Evolutionary conservation across 2,797 vertebrate species (phyloP).

Genomic region (Taeniopygia guttata): DNA sequence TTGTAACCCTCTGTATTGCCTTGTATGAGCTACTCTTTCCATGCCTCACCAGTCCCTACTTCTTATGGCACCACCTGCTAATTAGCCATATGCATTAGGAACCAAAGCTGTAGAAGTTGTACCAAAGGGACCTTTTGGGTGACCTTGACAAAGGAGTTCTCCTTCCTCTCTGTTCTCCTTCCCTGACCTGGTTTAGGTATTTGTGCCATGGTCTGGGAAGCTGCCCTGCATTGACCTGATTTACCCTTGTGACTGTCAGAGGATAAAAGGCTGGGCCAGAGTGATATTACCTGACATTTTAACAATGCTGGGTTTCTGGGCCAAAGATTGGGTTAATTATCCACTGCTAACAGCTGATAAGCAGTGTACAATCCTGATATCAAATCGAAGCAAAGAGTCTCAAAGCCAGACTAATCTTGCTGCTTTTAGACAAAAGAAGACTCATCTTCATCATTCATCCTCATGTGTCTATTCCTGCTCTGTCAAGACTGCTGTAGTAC

Average conservation of each 20-base stretch:
- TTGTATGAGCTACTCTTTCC: background rate
- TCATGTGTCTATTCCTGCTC: background rate
- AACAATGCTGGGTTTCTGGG: background rate
- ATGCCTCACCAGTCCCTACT: background rate
- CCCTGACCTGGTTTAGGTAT: background rate
- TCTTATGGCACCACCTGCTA: background rate
- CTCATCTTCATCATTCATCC: background rate
- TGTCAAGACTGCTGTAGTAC: background rate
- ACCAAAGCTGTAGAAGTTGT: background rate
- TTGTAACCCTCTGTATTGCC: background rate
- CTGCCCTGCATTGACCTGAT: background rate
- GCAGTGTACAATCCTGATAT: background rate
- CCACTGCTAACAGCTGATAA: background rate
- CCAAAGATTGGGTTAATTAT: background rate
- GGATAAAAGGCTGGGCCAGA: background rate
- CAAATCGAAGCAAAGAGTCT: background rate
- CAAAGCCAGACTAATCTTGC: background rate
- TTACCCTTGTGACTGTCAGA: background rate
- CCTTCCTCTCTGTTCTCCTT: background rate
- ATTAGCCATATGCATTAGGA: background rate
- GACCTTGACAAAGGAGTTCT: rapidly evolving
- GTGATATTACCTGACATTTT: background rate
- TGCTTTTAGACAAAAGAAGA: background rate
- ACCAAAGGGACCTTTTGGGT: background rate
- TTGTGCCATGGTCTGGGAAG: background rate